Conservation (phyloP, 2,113 vertebrate genomes). For the Tenebrosternarchus preto region DNA sequence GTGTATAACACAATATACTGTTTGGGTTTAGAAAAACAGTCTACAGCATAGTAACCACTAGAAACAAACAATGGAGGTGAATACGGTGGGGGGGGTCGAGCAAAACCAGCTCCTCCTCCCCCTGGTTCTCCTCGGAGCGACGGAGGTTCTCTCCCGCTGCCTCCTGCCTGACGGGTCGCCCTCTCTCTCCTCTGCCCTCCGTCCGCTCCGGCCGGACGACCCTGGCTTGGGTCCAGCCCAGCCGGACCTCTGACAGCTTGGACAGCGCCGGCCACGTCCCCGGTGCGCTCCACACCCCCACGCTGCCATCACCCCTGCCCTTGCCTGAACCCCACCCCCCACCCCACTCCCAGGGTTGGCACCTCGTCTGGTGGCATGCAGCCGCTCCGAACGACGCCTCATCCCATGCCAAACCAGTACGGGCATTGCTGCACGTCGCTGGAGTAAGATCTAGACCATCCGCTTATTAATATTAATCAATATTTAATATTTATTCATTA, state of each 20-base stretch:
- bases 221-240: constrained; percentile 71
- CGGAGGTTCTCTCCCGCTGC: constrained; percentile 43
- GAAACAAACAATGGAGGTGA: no score
- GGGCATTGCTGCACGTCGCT: constrained; percentile 24
- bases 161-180: constrained; percentile 40
- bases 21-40: no score
- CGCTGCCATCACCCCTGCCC: constrained; percentile 59
- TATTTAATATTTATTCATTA: constrained; percentile 35
- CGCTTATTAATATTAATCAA: constrained; percentile 39
- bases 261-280: constrained; percentile 60
- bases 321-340: constrained; percentile 50
- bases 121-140: background rate
- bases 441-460: constrained; percentile 18
- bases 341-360: constrained; percentile 49
- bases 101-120: background rate
- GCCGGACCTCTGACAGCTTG: constrained; percentile 64
- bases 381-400: constrained; percentile 26
- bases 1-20: no score
- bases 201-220: constrained; percentile 61
- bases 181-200: constrained; percentile 40
- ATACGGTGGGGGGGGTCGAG: no score
- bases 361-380: constrained; percentile 60
- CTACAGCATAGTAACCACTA: no score
- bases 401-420: constrained; percentile 29
- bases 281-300: constrained; percentile 46